Conservation (phyloP, 2,888 invertebrate species). For the Orchestes rusci region DNA sequence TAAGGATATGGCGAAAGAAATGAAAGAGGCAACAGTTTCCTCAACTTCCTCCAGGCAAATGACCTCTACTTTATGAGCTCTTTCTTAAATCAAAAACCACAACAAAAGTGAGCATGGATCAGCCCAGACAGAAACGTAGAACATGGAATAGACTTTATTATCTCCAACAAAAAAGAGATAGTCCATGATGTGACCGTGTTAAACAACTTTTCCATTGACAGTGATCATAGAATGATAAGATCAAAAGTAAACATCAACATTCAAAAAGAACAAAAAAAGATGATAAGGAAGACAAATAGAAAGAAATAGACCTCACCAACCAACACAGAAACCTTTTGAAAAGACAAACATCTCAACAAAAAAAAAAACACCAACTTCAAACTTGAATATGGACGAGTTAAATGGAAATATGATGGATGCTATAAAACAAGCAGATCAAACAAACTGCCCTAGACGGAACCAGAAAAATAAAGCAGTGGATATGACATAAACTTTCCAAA, state of each 20-base stretch:
- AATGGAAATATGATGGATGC: conserved; percentile 2
- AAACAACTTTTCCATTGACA: conserved; percentile 3
- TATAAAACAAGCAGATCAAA: conserved; percentile 3
- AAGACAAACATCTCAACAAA: neutral
- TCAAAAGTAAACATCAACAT: neutral
- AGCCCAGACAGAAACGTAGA: conserved; percentile 6
- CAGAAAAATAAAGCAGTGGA: neutral
- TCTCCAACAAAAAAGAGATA: neutral
- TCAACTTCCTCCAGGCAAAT: conserved; percentile 2
- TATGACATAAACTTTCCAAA: neutral
- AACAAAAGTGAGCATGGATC: conserved; percentile 4
- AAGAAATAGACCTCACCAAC: conserved; percentile 1
- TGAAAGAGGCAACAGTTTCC: neutral
- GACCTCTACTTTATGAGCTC: conserved; percentile 4
- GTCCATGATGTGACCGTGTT: conserved; percentile 1
- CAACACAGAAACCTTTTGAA: neutral
- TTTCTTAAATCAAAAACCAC: conserved; percentile 5
- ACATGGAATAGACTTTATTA: conserved; percentile 5
- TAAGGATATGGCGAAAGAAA: conserved; percentile 6
- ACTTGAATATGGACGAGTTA: conserved; percentile 1
- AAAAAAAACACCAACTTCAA: neutral
- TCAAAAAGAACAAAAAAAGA: neutral
- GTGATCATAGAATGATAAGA: conserved; percentile 5
- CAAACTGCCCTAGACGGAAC: conserved; percentile 1
- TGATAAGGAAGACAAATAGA: neutral